Evolutionary conservation across 2,888 invertebrate species (phyloP).

Genomic region (Aphrophora alni): DNA sequence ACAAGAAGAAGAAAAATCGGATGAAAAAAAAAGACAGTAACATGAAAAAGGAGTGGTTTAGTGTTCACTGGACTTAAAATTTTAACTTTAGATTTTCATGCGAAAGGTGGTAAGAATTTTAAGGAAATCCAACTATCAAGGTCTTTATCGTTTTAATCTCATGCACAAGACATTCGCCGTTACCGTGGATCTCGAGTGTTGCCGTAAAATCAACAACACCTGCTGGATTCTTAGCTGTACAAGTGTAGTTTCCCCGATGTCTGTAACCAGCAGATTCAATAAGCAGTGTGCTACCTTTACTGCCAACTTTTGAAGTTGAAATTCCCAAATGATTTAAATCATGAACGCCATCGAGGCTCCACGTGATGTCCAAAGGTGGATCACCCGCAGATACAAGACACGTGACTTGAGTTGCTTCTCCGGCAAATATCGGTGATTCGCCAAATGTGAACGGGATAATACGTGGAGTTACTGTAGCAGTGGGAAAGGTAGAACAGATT

Average conservation of each 20-base stretch:
- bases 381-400: constrained; percentile 77
- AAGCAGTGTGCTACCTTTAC: constrained; percentile 53
- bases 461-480: constrained; percentile 49
- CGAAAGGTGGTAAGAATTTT: too few species aligned
- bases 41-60: too few species aligned
- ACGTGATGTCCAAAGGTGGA: constrained; percentile 72
- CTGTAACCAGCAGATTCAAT: constrained; percentile 52
- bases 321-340: constrained; percentile 52
- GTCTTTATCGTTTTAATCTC: too few species aligned
- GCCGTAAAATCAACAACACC: constrained; percentile 68
- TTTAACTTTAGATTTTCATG: too few species aligned
- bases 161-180: too few species aligned
- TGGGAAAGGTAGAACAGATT: constrained; percentile 20
- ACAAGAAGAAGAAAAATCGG: too few species aligned
- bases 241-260: constrained; percentile 69
- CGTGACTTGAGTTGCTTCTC: constrained; percentile 70
- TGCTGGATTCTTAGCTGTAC: constrained; percentile 68
- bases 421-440: constrained; percentile 66
- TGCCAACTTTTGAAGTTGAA: constrained; percentile 57
- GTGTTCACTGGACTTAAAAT: too few species aligned
- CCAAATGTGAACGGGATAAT: constrained; percentile 48
- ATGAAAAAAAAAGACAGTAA: too few species aligned
- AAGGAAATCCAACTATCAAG: too few species aligned
- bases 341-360: constrained; percentile 60
- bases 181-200: constrained; percentile 72